Conservation (phyloP, 2,113 vertebrate species). For the Varanus komodoensis region DNA sequence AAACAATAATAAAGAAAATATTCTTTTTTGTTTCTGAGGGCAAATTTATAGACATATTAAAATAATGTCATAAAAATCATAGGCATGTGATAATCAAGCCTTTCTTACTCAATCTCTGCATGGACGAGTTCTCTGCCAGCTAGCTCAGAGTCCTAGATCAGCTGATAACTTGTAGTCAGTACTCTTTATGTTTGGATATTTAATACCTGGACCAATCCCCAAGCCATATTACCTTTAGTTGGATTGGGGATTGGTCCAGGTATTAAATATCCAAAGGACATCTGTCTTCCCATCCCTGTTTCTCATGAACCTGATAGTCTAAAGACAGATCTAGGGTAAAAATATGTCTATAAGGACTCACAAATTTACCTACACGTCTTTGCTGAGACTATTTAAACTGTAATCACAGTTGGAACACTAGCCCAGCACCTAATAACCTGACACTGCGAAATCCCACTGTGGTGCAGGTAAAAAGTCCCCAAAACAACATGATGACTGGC, state of each 20-base stretch:
- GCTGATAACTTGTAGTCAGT: background rate
- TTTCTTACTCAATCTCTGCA: background rate
- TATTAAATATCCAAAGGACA: background rate
- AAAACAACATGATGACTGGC: background rate
- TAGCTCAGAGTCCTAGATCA: background rate
- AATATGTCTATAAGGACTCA: background rate
- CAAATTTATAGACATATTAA: background rate
- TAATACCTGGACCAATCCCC: background rate
- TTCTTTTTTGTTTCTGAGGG: background rate
- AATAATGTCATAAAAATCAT: background rate
- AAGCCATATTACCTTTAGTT: background rate
- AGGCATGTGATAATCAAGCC: background rate
- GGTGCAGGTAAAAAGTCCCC: background rate
- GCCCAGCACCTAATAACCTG: background rate
- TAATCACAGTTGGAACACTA: background rate
- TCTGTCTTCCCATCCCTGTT: background rate
- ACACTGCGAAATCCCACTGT: background rate
- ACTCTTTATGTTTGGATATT: background rate
- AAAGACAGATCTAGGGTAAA: too few relatives aligned
- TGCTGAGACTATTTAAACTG: background rate
- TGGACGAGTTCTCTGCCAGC: background rate
- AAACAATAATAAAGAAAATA: background rate
- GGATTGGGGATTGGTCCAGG: background rate
- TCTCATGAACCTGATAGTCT: background rate
- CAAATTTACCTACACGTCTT: background rate